A percentile compares a stretch with the other conserved stretches of the same genome.
Evolutionary conservation across 2,113 vertebrate species (phyloP).

Genomic region (Turdus rufiventris): DNA sequence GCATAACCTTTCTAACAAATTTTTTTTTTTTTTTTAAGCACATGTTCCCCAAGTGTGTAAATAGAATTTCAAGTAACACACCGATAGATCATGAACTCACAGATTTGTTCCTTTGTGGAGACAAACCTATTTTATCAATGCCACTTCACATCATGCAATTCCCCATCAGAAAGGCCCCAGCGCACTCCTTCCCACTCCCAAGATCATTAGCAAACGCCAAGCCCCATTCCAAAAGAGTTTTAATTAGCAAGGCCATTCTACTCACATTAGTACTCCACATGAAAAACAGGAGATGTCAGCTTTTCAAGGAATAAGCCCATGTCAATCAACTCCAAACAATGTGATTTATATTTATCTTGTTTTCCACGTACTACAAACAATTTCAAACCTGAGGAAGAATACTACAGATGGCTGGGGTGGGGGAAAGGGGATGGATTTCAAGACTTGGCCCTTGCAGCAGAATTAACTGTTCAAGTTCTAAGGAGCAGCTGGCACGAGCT

Average conservation of each 20-base stretch:
- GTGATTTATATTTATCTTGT: not conserved
- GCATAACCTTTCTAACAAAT: fast-evolving
- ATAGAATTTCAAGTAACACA: not conserved
- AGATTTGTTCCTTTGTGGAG: not conserved
- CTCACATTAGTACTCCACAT: not conserved
- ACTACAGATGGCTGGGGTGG: not conserved
- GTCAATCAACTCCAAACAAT: not conserved
- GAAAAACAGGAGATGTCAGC: not conserved
- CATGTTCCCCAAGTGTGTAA: not conserved
- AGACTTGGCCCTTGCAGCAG: not conserved
- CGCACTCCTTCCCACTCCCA: not conserved
- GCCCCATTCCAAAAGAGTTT: not conserved
- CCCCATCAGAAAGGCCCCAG: fast-evolving
- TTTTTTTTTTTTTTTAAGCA: not conserved
- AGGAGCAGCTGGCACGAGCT: not conserved
- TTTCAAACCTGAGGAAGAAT: not conserved
- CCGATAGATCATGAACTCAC: not conserved
- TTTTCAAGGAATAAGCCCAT: not conserved
- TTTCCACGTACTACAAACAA: not conserved
- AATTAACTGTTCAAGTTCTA: not conserved
- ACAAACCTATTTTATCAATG: not conserved
- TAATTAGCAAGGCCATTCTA: not conserved
- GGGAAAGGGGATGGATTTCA: not conserved
- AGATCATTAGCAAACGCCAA: not conserved
- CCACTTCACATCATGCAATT: not conserved